A percentile compares a stretch with the other conserved stretches of the same genome.
Conservation (phyloP, 2,113 vertebrate genomes). For the Syngnathus typhle region DNA sequence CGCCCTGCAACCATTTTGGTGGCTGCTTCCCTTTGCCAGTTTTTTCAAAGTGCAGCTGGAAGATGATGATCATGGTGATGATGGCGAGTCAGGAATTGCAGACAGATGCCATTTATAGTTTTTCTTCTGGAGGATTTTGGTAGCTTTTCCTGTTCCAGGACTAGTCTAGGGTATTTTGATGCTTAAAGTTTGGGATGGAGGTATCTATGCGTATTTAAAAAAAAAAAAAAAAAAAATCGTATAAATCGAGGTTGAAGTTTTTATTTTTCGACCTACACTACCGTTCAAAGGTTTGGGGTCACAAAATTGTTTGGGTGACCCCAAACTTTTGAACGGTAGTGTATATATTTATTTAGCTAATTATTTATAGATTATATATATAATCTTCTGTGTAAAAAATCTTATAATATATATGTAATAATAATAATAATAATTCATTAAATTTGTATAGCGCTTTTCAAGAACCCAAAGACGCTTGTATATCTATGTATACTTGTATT, state of each 20-base stretch:
- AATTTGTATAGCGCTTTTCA: no score
- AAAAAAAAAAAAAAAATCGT: background rate
- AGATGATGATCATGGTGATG: constrained; percentile 46
- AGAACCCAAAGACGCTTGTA: no score
- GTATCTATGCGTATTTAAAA: background rate
- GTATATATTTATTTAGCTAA: no score
- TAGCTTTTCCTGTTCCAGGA: constrained; percentile 39
- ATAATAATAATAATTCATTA: no score
- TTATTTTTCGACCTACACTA: background rate
- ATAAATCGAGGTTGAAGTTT: no score
- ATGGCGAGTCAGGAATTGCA: constrained; percentile 50
- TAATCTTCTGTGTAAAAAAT: no score
- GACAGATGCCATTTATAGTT: constrained; percentile 63
- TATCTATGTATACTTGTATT: no score
- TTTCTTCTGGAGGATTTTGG: constrained; percentile 51
- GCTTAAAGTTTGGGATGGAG: constrained; percentile 36
- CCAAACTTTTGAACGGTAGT: no score
- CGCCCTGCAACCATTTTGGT: constrained; percentile 31
- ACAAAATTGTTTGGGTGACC: no score
- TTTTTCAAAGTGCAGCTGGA: constrained; percentile 24
- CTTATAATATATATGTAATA: no score
- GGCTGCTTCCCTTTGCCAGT: constrained; percentile 30
- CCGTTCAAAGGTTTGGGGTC: no score
- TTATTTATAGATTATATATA: no score
- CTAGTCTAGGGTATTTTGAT: constrained; percentile 33